Evolutionary conservation across 2,797 vertebrate species (phyloP).

Genomic region (Diceros bicornis): DNA sequence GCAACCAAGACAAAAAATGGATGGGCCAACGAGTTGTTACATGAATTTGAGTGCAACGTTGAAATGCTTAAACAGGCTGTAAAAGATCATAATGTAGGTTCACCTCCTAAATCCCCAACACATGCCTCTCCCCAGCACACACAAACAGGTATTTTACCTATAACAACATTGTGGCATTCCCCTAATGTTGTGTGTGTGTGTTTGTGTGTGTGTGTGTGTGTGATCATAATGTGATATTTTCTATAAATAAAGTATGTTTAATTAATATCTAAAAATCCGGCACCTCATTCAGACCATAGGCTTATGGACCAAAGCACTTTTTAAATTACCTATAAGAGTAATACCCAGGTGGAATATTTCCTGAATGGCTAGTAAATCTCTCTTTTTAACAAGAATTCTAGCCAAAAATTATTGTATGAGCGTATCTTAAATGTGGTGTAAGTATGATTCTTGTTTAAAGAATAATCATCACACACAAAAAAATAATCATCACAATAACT

Average conservation of each 20-base stretch:
- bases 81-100: conserved; percentile 91
- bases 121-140: conserved; percentile 94
- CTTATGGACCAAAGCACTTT: conserved; percentile 19
- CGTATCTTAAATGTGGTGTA: conserved; percentile 56
- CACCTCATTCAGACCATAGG: not conserved
- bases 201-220: not conserved
- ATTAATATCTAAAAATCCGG: conserved; percentile 32
- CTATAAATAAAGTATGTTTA: conserved; percentile 46
- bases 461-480: not conserved
- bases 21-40: conserved; percentile 95
- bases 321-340: not conserved
- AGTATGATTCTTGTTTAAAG: conserved; percentile 55
- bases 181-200: not conserved
- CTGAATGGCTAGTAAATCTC: conserved; percentile 20
- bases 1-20: conserved; percentile 95
- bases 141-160: conserved; percentile 88
- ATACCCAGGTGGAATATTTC: conserved; percentile 40
- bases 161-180: conserved; percentile 33
- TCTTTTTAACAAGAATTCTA: conserved; percentile 35
- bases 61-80: conserved; percentile 96
- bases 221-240: conserved; percentile 18
- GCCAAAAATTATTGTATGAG: not conserved
- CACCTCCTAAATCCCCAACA: conserved; percentile 88
- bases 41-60: conserved; percentile 96
- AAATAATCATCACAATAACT: not conserved